phyloP scores from a whole-genome alignment of 2,797 vertebrate species.

The Sebastes steindachneri region DNA sequence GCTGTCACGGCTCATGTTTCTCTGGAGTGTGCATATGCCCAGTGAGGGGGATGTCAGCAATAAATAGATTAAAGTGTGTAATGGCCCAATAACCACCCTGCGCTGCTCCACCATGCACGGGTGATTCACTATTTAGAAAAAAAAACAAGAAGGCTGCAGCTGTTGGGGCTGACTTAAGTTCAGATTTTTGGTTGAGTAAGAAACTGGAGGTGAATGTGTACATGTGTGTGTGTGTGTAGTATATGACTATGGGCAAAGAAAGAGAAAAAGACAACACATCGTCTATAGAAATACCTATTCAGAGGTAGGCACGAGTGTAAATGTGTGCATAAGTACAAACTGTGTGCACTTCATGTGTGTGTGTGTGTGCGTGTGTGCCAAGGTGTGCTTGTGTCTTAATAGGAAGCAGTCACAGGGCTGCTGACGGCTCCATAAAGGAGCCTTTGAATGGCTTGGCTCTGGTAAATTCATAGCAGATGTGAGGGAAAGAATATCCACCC shows the following conservation, averaged over 20 bases:
- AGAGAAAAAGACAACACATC: neutral
- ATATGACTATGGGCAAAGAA: neutral
- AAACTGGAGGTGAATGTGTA: conserved; percentile 27
- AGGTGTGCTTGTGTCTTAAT: conserved; percentile 72
- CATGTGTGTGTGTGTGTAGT: neutral
- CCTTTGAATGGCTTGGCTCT: conserved; percentile 83
- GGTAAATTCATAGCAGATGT: conserved; percentile 87
- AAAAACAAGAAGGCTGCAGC: conserved; percentile 53
- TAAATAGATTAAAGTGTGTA: conserved; percentile 79
- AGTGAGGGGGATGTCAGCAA: conserved; percentile 61
- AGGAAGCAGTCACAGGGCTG: conserved; percentile 78
- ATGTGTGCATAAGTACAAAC: conserved; percentile 29
- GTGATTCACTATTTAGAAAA: conserved; percentile 50
- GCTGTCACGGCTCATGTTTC: conserved; percentile 58
- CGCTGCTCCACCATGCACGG: conserved; percentile 46
- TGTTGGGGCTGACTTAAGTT: conserved; percentile 69
- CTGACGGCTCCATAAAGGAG: conserved; percentile 84
- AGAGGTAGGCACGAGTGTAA: conserved; percentile 28
- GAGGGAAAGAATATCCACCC: conserved; percentile 85
- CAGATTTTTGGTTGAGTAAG: conserved; percentile 55
- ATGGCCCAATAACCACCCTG: conserved; percentile 65
- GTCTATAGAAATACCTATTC: conserved; percentile 8
- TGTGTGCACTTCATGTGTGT: conserved; percentile 21
- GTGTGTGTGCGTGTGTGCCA: conserved; percentile 50
- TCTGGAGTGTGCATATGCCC: conserved; percentile 56